These are phyloP conservation scores for Agrypnus murinus DNA, from an alignment of 2,888 invertebrate genomes.

Conservation along the genomic window DNA sequence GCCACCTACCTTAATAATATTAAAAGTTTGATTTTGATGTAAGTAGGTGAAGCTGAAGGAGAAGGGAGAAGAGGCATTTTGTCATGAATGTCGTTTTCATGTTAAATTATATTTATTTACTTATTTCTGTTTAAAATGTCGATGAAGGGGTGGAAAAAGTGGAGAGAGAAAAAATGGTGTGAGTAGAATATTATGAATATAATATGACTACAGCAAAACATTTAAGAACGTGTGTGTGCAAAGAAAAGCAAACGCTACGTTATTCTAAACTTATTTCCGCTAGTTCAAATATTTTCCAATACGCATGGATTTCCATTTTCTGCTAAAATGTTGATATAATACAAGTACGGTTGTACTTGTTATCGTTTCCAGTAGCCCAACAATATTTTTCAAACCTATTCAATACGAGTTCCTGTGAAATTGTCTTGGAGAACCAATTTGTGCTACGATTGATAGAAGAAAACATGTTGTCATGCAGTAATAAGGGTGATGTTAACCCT, in stretches of 20 bases:
- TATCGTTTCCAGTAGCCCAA: conserved; percentile 47
- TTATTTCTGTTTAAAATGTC: background rate
- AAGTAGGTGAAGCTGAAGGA: no score
- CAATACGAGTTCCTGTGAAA: conserved; percentile 12
- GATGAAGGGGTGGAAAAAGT: no score
- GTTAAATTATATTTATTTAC: background rate
- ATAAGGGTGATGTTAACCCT: conserved; percentile 45
- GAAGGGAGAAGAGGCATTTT: background rate
- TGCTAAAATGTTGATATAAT: conserved; percentile 48
- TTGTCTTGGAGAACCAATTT: conserved; percentile 29
- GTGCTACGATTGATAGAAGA: conserved; percentile 38
- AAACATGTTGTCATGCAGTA: conserved; percentile 40
- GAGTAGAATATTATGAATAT: no score
- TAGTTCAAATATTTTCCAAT: conserved; percentile 43
- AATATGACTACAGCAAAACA: no score
- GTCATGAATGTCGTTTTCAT: background rate
- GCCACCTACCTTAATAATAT: no score
- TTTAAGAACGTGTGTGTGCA: background rate
- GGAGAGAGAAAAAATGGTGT: no score
- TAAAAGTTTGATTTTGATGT: no score
- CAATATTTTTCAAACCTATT: conserved; percentile 20
- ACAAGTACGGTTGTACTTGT: conserved; percentile 49
- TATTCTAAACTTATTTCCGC: conserved; percentile 34
- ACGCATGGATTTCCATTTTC: conserved; percentile 46
- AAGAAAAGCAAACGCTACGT: conserved; percentile 7